Base-by-base conservation (phyloP, 1,140 invertebrate genomes). In the Pseudomyrmex pallidus region DNA sequence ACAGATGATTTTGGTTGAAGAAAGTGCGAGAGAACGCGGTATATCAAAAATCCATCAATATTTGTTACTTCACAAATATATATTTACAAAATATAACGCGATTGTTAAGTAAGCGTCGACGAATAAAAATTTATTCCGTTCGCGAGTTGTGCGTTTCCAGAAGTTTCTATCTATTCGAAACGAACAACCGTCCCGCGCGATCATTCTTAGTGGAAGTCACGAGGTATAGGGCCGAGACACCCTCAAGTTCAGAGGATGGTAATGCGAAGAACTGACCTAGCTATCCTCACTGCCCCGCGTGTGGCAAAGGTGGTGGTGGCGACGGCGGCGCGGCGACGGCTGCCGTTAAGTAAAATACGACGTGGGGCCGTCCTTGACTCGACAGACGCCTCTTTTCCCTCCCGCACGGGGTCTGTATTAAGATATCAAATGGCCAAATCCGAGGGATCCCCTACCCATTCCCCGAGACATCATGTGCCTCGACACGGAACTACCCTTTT, bases 401-500 rank as follows among this genome's bases (percentile, higher is more conserved):
- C 35, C 64, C 62, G 62, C 62, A 54, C 48, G 13, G 25, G 54
- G 67, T 66, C 76, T 59, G 84, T 90, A 92, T 94, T 92, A 93
- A 94, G 92, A 94, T 94, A 94, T 94, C 93, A 93, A 94, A 93
- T 93, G 91, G 92, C 91, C 90, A 89, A 92, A 92, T 91, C 88
- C 89, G 62, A 83, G 90, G 57, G 87, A 85, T 90, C 91, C 92
- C 91, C 91, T 78, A 83, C 48, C 62, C 35, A n/a, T 46, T 77
- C 63, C 35, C 61, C 86, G 82, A 92, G 90, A 92, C 83, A 86
- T 90, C 91, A 86, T 87, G 87, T 86, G 89, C 88, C 86, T 56
- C 61, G 73, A 62, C 77, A 82, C 74, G 76, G 88, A 70, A 80
- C 90, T 92, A 92, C 92, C 92, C 92, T 92, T 93, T 92, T 88